Conservation (phyloP, 2,113 vertebrate species). For the Clarias macrocephalus region DNA sequence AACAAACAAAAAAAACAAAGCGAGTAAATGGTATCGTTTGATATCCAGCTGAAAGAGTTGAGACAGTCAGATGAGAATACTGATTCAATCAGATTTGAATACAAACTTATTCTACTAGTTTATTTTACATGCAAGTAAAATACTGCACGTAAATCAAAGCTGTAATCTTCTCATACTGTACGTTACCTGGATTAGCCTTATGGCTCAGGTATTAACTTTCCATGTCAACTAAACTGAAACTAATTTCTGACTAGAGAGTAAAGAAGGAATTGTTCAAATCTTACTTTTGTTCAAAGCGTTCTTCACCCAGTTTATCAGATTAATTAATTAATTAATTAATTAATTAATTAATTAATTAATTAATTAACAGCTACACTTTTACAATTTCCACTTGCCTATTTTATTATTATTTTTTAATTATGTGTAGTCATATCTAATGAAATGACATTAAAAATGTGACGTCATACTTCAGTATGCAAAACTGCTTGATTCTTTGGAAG, state of each 20-base stretch:
- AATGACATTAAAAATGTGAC: neutral
- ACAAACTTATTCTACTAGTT: no score
- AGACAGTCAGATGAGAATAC: neutral
- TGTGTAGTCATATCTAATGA: neutral
- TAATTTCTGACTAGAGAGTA: neutral
- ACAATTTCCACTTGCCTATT: neutral
- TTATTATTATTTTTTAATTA: neutral
- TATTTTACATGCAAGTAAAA: no score
- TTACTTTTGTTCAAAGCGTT: neutral
- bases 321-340: neutral
- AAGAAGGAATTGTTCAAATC: neutral
- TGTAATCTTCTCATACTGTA: neutral
- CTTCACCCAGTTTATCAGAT: neutral
- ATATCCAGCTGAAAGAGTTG: neutral
- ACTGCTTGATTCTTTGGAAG: neutral
- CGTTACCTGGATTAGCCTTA: neutral
- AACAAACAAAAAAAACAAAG: neutral
- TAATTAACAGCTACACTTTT: neutral
- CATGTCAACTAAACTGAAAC: neutral
- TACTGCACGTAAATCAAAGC: neutral
- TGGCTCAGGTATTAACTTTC: neutral
- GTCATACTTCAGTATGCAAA: neutral
- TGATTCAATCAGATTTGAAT: neutral
- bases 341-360: neutral
- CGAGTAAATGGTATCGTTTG: no score